phyloP scores from a whole-genome alignment of 2,797 vertebrate species.

The Oceanodroma leucorhoa region DNA sequence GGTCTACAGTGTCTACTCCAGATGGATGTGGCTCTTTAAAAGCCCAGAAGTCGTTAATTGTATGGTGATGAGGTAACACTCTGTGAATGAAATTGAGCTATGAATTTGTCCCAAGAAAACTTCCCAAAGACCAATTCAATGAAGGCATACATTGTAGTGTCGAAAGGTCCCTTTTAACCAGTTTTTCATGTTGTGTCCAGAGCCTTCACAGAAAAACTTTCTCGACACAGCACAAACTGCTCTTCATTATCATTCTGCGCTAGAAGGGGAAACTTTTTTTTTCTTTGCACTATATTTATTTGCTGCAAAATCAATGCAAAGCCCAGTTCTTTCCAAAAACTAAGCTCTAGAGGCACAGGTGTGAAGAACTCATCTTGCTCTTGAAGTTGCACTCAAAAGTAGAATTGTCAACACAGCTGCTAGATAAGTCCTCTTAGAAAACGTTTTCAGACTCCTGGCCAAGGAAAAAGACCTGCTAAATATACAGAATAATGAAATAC shows the following conservation, averaged over 20 bases:
- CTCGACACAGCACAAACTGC: background rate
- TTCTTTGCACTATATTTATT: background rate
- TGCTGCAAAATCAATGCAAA: constrained; percentile 44
- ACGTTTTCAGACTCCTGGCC: constrained; percentile 8
- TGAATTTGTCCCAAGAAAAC: background rate
- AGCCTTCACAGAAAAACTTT: background rate
- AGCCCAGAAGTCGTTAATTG: background rate
- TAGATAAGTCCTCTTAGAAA: constrained; percentile 44
- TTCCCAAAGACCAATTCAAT: background rate
- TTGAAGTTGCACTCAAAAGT: constrained; percentile 45
- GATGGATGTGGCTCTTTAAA: background rate
- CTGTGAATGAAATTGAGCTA: background rate
- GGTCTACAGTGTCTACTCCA: background rate
- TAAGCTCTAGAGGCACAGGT: constrained; percentile 43
- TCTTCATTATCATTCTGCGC: background rate
- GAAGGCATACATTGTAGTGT: background rate
- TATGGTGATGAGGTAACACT: background rate
- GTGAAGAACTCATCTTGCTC: constrained; percentile 43
- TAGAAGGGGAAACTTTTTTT: background rate
- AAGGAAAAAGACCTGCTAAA: constrained; percentile 49
- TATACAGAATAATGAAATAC: constrained; percentile 43
- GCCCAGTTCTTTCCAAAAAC: background rate
- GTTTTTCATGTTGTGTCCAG: background rate
- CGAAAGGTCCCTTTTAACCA: background rate
- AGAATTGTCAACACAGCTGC: constrained; percentile 59